A percentile compares a stretch with the other conserved stretches of the same genome.
These are phyloP conservation scores for Hypanus sabinus DNA, from an alignment of 2,113 vertebrate species.

Conservation along the genomic window DNA sequence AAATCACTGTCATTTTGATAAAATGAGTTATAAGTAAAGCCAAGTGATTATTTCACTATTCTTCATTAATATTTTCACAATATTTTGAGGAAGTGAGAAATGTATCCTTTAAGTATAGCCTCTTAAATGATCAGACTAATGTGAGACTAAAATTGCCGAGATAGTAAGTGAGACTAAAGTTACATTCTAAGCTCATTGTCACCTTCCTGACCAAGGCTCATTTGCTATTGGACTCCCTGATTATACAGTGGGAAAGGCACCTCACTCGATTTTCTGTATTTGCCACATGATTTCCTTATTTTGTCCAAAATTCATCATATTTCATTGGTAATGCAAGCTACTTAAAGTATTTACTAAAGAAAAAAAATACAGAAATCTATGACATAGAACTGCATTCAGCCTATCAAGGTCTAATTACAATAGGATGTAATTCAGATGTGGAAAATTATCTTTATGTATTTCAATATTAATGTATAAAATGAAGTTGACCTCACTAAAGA, in stretches of 20 bases:
- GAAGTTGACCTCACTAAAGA: not conserved
- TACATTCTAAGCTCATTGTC: not conserved
- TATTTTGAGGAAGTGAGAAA: not conserved
- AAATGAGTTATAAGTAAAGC: no score
- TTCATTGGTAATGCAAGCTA: not conserved
- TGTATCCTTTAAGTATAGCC: not conserved
- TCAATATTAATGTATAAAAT: not conserved
- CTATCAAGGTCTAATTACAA: not conserved
- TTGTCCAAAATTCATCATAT: not conserved
- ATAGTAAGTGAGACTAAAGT: not conserved
- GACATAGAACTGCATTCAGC: no score
- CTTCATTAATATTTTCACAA: not conserved
- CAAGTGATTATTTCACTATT: not conserved
- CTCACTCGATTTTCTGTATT: no score
- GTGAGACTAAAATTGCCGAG: no score
- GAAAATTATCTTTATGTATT: not conserved
- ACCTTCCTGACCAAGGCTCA: not conserved
- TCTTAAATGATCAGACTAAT: not conserved
- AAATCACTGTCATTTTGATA: not conserved
- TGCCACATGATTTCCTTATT: no score
- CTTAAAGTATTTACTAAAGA: not conserved
- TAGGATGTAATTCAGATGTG: not conserved
- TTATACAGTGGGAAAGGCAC: no score
- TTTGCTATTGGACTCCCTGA: no score
- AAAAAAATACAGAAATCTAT: not conserved